Evolutionary conservation across 2,888 invertebrate genomes (phyloP), one percentile per base, ranked within the genome.

Genomic region (Caenorhabditis sp.): DNA sequence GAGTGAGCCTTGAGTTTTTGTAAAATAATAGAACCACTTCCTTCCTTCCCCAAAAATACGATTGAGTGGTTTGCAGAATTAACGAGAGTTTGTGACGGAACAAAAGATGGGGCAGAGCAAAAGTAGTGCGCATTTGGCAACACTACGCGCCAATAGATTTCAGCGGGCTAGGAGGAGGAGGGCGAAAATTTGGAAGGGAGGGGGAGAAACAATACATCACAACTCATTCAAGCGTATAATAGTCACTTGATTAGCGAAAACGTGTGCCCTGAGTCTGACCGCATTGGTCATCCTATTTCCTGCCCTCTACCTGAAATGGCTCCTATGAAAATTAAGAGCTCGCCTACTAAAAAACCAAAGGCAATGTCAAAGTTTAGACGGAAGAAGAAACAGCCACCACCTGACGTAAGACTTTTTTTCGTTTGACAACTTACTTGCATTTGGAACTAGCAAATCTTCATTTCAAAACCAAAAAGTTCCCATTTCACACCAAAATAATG

Each of bases 211-310:
- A 72, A 72, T 62, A 63, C 62, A 72, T 62, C 55, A 55, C 55
- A 62, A 75, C 43, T 66, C 55, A 75, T 62, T 75, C 73, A 59
- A 65, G 65, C 73, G 73, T 65, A 65, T 73, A 73, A 73, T 73
- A 73, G 63, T 65, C 65, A 65, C 59, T 73, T 73, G 56, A 65
- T 73, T 65, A 63, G 55, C 50, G 50, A 56, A 56, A 52, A 55
- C 48, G 52, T 46, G 48, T 48, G 24, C 45, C 30, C 41, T 43
- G n/a, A n/a, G n/a, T n/a, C n/a, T 70, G 70, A 53, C 53, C n/a
- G n/a, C n/a, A n/a, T n/a, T n/a, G n/a, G n/a, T n/a, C n/a, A n/a
- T 62, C 41, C 24, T 24, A 15, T 26, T 37, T 35, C 17, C 30
- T 26, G 4, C 22, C 46, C 22, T 15, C 27, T 30, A 20, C 22